Percentiles rank a stretch among this genome's conserved stretches.
Conservation (phyloP, 2,113 vertebrate species). For the Chaenocephalus aceratus region DNA sequence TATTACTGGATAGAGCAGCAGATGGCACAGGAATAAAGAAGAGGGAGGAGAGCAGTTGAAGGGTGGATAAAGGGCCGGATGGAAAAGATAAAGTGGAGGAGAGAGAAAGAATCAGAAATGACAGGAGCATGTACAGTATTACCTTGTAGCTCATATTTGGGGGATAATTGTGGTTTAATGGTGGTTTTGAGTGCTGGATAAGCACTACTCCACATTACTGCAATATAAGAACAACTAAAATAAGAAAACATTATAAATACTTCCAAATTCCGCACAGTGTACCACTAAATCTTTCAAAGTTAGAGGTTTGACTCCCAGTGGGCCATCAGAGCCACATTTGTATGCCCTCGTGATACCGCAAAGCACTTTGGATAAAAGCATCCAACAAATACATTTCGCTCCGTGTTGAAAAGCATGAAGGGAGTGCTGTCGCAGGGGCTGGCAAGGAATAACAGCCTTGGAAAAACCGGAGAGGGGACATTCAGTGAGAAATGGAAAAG, state of each 20-base stretch:
- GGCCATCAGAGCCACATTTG: slow-evolving; percentile 35
- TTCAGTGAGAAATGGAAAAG: slow-evolving; percentile 41
- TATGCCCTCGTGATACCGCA: slow-evolving; percentile 29
- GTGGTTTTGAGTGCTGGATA: neutral
- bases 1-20: slow-evolving; percentile 63
- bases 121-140: neutral
- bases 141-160: slow-evolving; percentile 1
- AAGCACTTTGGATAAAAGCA: slow-evolving; percentile 69
- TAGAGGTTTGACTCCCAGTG: slow-evolving; percentile 36
- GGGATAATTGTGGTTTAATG: neutral
- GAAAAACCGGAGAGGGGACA: slow-evolving; percentile 6
- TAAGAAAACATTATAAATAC: neutral
- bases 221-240: slow-evolving; percentile 12
- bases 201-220: neutral
- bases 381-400: slow-evolving; percentile 57
- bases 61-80: slow-evolving; percentile 7
- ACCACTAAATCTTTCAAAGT: slow-evolving; percentile 16
- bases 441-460: slow-evolving; percentile 17
- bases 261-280: neutral
- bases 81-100: slow-evolving; percentile 9
- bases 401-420: slow-evolving; percentile 42
- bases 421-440: slow-evolving; percentile 31
- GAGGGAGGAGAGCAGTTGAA: slow-evolving; percentile 34
- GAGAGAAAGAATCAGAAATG: neutral
- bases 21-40: slow-evolving; percentile 56